Base-by-base conservation (phyloP, 2,113 vertebrate species). In the Vidua chalybeata region DNA sequence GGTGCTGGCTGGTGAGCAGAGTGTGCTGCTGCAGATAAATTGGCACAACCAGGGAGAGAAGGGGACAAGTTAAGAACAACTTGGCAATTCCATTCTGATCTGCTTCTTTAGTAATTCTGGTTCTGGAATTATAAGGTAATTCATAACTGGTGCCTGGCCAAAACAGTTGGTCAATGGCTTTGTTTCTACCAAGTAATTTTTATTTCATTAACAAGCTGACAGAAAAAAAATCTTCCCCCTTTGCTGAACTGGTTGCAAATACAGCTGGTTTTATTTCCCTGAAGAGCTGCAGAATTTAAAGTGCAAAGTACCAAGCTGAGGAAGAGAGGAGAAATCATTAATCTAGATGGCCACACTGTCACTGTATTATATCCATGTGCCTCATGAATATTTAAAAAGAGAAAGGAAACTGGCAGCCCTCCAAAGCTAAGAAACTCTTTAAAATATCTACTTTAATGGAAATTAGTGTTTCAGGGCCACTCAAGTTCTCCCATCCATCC, bases 351-450 rank as follows among this genome's bases (percentile, higher is more conserved):
- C 86, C 76, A 89, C n/a, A 52, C 21, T 92, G 41, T 54, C 68
- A 62, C 23, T 56, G 28, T 46, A 73, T 69, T 88, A 89, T 48
- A 93, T 41, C 28, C 79, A 84, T 23, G 16, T 72, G 52, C 72
- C 18, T 90, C 86, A 86, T 92, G 72, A 91, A 93, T 93, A 94
- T 77, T 93, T 95, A 89, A 93, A 91, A 90, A 30, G 49, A 92
- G 41, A 93, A 86, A 59, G 79, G 59, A 86, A 77, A 89, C n/a
- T 75, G 88, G 69, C 68, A 9, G 79, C 49, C 92, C 84, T 93
- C 93, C 88, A 97, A 92, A 84, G 73, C 64, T 79, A 95, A 96
- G 78, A 88, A 75, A 71, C 61, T 68, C 56, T 88, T 93, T 54
- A 90, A 67, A 96, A 74, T 72, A 90, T 4, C 68, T 74, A 12